Base-by-base conservation (phyloP, 2,113 vertebrate genomes). In the Pontoporia blainvillei region DNA sequence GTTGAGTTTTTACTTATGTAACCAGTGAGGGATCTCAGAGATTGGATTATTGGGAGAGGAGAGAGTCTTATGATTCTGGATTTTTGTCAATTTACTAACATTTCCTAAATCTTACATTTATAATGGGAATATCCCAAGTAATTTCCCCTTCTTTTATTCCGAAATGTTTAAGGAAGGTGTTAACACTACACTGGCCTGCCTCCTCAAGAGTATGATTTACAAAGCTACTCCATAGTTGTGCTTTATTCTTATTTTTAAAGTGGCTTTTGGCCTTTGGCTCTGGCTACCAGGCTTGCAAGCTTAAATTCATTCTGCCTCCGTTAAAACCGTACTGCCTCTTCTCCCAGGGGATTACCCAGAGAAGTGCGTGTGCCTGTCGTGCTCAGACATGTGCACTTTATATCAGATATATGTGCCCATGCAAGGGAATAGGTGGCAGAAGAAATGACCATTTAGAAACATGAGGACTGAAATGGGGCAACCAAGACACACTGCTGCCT, bases 191-290 rank as follows among this genome's bases (percentile, higher is more conserved):
- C 15, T 9, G 23, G 27, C 3, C 13, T 29, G 4, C 29, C n/a
- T 8, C 8, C 3, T 57, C 92, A 85, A 81, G 64, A 90, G 59
- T 41, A 36, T 49, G 44, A 29, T 75, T 84, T 84, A 36, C 44
- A 86, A 90, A 94, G 64, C 64, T 91, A 21, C n/a, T 81, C n/a
- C 20, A 21, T 52, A 62, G 36, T 59, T 79, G 3, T 57, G 23
- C 25, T 95, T 69, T 75, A 20, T 57, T 90, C 41, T 89, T 96
- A 62, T 61, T 82, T 91, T 97, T 36, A 57, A 92, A 96, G 61
- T 91, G 67, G 29, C 41, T 72, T 93, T 86, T 91, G 91, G 86
- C 21, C 59, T 83, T 96, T 92, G 92, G 44, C 90, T 92, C 34
- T 91, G 72, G 85, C 78, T 97, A 64, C 12, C 46, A 54, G 41